A percentile compares a stretch with the other conserved stretches of the same genome.
These are phyloP conservation scores for Drosophila paranaensis DNA, from an alignment of 2,888 invertebrate species.

Conservation along the genomic window DNA sequence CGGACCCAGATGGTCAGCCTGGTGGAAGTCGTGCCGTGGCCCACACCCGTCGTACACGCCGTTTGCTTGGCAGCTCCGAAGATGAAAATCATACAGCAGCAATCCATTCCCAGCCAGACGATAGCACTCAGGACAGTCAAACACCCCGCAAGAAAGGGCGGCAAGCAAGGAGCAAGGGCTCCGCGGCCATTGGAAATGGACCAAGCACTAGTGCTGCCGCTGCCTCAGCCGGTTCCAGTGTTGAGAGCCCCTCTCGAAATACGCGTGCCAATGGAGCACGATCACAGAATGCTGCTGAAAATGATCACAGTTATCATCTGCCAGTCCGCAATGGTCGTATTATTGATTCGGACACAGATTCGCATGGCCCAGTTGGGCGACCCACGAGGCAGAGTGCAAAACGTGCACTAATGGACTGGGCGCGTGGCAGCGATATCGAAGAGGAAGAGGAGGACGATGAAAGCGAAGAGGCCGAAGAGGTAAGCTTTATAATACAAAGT, in stretches of 20 bases:
- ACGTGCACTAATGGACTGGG: slow-evolving; percentile 83
- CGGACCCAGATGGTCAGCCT: slow-evolving; percentile 31
- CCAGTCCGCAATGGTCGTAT: slow-evolving; percentile 79
- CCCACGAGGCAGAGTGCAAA: slow-evolving; percentile 83
- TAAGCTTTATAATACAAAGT: slow-evolving; percentile 3
- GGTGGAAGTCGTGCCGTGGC: slow-evolving; percentile 32
- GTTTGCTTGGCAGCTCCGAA: slow-evolving; percentile 69
- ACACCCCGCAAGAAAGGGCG: slow-evolving; percentile 74
- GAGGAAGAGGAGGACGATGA: slow-evolving; percentile 71
- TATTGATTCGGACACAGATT: slow-evolving; percentile 82
- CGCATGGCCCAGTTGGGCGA: slow-evolving; percentile 76
- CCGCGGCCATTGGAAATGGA: slow-evolving; percentile 57
- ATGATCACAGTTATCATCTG: slow-evolving; percentile 84
- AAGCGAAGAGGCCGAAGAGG: slow-evolving; percentile 80
- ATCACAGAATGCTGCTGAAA: slow-evolving; percentile 77
- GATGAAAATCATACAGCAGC: slow-evolving; percentile 58
- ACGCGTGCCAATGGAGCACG: slow-evolving; percentile 73
- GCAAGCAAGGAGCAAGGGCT: slow-evolving; percentile 48
- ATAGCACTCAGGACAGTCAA: slow-evolving; percentile 80
- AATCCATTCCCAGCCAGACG: slow-evolving; percentile 69
- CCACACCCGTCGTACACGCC: slow-evolving; percentile 58
- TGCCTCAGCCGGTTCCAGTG: slow-evolving; percentile 50
- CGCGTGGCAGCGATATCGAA: slow-evolving; percentile 82
- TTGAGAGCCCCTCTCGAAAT: slow-evolving; percentile 77
- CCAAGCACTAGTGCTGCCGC: slow-evolving; percentile 69